A percentile compares a stretch with the other conserved stretches of the same genome.
Evolutionary conservation across 2,113 vertebrate species (phyloP).

Genomic region (Ariopsis seemanni): DNA sequence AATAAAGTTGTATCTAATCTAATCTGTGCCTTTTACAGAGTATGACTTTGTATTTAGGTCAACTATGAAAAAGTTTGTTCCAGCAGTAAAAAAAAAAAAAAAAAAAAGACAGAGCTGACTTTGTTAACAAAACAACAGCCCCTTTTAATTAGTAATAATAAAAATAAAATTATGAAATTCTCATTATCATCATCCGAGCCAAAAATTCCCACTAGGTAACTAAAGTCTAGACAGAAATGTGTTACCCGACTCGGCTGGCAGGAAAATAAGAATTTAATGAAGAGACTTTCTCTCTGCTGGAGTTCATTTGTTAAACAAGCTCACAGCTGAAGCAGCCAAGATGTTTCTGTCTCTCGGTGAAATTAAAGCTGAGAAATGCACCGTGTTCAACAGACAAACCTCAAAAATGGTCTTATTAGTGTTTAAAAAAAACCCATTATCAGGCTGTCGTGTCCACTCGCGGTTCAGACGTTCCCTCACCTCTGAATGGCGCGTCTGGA

Average conservation of each 20-base stretch:
- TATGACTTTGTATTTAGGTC: neutral
- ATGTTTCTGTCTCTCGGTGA: neutral
- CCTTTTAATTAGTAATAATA: neutral
- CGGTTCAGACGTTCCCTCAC: slow-evolving; percentile 61
- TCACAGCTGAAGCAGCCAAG: neutral
- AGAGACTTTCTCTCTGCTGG: neutral
- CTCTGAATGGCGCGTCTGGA: slow-evolving; percentile 84
- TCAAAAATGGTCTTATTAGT: neutral
- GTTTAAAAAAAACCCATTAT: neutral
- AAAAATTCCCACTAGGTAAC: neutral
- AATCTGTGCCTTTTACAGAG: neutral
- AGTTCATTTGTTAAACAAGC: neutral
- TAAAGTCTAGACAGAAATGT: neutral
- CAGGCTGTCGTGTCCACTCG: too few species aligned
- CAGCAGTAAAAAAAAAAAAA: neutral
- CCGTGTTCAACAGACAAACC: neutral
- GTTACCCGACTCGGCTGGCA: neutral
- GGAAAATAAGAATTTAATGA: neutral
- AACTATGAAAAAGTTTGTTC: neutral
- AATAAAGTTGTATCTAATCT: too few species aligned
- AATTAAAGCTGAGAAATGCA: neutral
- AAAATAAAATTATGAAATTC: neutral
- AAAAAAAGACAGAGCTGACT: neutral
- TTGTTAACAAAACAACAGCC: neutral
- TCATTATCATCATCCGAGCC: neutral